phyloP scores from a whole-genome alignment of 2,888 invertebrate genomes.

The Folsomia manolachei region DNA sequence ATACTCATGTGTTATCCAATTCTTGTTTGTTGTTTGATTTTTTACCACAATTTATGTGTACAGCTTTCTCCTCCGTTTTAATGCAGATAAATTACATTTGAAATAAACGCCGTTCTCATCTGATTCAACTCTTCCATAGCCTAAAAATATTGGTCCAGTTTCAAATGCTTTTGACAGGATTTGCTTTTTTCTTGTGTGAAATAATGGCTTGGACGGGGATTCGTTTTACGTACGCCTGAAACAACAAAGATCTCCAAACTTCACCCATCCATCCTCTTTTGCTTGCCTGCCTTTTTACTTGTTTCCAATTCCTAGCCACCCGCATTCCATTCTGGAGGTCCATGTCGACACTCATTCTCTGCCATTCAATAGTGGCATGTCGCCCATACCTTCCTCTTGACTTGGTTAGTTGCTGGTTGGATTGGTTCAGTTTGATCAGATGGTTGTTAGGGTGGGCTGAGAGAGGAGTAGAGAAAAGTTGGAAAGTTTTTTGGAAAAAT shows the following conservation, averaged over 20 bases:
- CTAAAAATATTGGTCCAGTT: background rate
- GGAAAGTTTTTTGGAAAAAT: background rate
- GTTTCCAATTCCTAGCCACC: background rate
- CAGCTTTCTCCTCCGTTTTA: background rate
- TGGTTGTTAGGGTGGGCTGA: background rate
- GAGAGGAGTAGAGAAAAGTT: background rate
- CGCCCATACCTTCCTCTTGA: too few relatives aligned
- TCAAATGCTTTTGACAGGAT: background rate
- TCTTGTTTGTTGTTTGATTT: too few relatives aligned
- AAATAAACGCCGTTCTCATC: too few relatives aligned
- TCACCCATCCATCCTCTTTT: slow-evolving; percentile 17
- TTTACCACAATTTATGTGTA: too few relatives aligned
- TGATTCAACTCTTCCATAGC: too few relatives aligned
- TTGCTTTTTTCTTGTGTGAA: background rate
- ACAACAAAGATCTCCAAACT: background rate
- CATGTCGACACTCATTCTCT: too few relatives aligned
- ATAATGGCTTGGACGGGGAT: background rate
- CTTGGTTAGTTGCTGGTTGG: background rate
- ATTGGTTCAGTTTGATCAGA: background rate
- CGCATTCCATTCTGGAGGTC: background rate
- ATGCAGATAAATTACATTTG: background rate
- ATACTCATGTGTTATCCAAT: too few relatives aligned
- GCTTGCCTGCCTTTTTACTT: slow-evolving; percentile 15
- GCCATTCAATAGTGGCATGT: too few relatives aligned
- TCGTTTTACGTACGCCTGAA: slow-evolving; percentile 4